Conservation (phyloP, 2,797 vertebrate genomes). For the Gymnoscopelus microlampas region DNA sequence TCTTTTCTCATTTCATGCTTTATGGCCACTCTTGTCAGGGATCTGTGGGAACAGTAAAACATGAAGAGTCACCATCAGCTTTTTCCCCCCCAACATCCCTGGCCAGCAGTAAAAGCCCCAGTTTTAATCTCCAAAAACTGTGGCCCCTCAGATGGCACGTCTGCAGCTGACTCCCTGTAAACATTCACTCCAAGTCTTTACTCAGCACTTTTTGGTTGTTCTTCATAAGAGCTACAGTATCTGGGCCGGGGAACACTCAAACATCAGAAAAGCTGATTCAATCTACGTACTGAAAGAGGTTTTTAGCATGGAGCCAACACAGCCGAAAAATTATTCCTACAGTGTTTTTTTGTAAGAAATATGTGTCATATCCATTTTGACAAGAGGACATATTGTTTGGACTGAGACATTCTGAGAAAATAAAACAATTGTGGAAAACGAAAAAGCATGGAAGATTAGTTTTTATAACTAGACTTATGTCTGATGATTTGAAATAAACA, state of each 20-base stretch:
- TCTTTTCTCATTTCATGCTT: conserved; percentile 92
- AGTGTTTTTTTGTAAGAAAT: conserved; percentile 19
- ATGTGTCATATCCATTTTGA: conserved; percentile 41
- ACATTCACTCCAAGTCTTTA: conserved; percentile 61
- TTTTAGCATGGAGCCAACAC: conserved; percentile 28
- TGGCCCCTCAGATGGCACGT: conserved; percentile 67
- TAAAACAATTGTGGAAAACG: background rate
- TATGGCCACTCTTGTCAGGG: conserved; percentile 90
- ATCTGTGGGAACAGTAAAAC: conserved; percentile 89
- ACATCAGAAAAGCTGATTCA: conserved; percentile 56
- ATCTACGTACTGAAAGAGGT: conserved; percentile 38
- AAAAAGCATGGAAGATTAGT: background rate
- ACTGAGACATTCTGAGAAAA: conserved; percentile 26
- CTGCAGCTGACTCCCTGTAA: conserved; percentile 76
- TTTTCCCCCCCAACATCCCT: conserved; percentile 66
- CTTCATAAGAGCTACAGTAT: conserved; percentile 64
- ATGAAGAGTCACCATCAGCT: conserved; percentile 80
- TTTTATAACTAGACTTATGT: background rate
- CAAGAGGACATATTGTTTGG: conserved; percentile 22
- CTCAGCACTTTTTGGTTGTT: conserved; percentile 70
- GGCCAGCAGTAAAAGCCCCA: conserved; percentile 73
- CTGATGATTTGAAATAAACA: conserved; percentile 1
- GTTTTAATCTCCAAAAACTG: conserved; percentile 81
- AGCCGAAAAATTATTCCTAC: conserved; percentile 1
- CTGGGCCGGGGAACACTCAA: conserved; percentile 51